Percentiles rank a stretch among this genome's conserved stretches.
Conservation (phyloP, 2,888 invertebrate species). For the Philereme vetulata region DNA sequence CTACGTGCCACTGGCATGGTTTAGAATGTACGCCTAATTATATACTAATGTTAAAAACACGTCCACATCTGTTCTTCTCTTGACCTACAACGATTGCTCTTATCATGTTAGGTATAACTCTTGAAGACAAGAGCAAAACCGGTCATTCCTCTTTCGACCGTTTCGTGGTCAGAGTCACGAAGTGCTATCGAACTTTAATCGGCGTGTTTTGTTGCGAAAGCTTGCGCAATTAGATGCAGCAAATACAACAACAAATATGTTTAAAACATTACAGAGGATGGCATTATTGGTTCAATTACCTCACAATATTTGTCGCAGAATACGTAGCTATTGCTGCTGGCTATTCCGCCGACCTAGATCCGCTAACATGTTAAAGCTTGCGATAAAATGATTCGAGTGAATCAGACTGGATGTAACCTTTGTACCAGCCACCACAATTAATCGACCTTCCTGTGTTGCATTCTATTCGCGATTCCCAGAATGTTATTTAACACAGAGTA, state of each 20-base stretch:
- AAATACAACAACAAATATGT: constrained; percentile 28
- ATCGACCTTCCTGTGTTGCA: constrained; percentile 28
- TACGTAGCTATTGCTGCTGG: background rate
- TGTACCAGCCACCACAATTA: constrained; percentile 28
- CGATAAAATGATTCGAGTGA: constrained; percentile 27
- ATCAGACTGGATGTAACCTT: constrained; percentile 30
- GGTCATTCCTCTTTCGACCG: constrained; percentile 37
- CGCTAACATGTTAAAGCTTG: constrained; percentile 33
- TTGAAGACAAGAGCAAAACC: constrained; percentile 23
- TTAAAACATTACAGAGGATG: constrained; percentile 6
- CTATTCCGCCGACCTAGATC: constrained; percentile 26
- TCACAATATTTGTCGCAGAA: background rate
- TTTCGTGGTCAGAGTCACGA: constrained; percentile 6
- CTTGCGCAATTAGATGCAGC: constrained; percentile 33
- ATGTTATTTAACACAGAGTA: constrained; percentile 22
- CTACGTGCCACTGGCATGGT: background rate
- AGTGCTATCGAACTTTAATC: constrained; percentile 34
- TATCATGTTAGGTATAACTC: constrained; percentile 18
- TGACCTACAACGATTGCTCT: constrained; percentile 32
- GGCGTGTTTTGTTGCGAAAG: constrained; percentile 33
- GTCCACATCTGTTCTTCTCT: constrained; percentile 6
- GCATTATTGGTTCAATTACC: background rate
- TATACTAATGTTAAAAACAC: background rate
- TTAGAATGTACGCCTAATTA: background rate
- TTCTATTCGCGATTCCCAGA: constrained; percentile 25